A percentile compares a stretch with the other conserved stretches of the same genome.
phyloP scores from a whole-genome alignment of 2,888 invertebrate genomes.

The Sarcophaga rosellei region DNA sequence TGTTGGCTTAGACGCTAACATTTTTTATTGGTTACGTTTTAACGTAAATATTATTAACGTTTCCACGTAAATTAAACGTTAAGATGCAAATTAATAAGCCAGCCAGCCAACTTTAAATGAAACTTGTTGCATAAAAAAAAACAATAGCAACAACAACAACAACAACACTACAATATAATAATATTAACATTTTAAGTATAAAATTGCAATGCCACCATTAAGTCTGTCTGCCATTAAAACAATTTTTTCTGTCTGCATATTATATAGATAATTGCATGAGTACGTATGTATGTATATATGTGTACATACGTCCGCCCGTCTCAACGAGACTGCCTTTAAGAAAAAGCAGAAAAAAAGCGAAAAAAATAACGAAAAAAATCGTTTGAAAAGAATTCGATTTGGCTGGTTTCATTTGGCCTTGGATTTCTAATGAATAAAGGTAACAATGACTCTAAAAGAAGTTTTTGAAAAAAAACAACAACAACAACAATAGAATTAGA shows the following conservation, averaged over 20 bases:
- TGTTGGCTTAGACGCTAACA: not conserved
- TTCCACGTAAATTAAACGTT: slow-evolving; percentile 45
- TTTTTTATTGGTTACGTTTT: slow-evolving; percentile 30
- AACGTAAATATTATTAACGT: slow-evolving; percentile 10
- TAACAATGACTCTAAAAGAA: slow-evolving; percentile 21
- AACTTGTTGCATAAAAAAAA: slow-evolving; percentile 48
- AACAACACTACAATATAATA: slow-evolving; percentile 18
- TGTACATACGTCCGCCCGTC: not conserved
- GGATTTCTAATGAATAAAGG: slow-evolving; percentile 68
- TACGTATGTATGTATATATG: not conserved
- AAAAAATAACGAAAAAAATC: slow-evolving; percentile 17
- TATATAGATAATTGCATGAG: not conserved
- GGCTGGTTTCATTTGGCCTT: slow-evolving; percentile 69
- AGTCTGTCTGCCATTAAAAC: slow-evolving; percentile 44
- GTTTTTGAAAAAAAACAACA: not conserved
- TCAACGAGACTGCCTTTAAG: slow-evolving; percentile 37
- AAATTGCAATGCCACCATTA: slow-evolving; percentile 65
- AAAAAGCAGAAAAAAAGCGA: not conserved
- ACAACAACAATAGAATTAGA: slow-evolving; percentile 36
- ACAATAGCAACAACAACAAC: not conserved
- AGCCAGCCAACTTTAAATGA: slow-evolving; percentile 10
- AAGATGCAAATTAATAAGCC: slow-evolving; percentile 40
- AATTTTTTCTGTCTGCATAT: slow-evolving; percentile 1
- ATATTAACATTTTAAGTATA: slow-evolving; percentile 25
- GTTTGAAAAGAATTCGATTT: slow-evolving; percentile 63